phyloP scores from a whole-genome alignment of 2,113 vertebrate genomes.

The Sula dactylatra region DNA sequence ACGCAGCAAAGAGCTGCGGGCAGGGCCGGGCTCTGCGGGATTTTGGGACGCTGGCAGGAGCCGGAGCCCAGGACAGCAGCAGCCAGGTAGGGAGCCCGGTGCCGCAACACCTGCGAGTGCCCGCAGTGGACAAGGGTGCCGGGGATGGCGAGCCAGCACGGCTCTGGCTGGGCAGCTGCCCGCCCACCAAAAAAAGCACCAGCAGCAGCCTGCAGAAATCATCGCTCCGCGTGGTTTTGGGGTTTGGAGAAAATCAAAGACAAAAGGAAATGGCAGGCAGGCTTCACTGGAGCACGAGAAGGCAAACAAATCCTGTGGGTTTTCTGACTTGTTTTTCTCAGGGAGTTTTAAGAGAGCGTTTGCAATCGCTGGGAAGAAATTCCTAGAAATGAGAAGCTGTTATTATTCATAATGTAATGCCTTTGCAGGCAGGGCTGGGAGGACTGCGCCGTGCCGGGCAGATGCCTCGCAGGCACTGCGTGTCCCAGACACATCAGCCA shows the following conservation, averaged over 20 bases:
- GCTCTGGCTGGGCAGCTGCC: background rate
- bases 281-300: background rate
- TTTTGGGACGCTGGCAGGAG: background rate
- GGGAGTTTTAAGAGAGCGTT: background rate
- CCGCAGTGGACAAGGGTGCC: background rate
- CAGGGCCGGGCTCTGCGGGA: background rate
- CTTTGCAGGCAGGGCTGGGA: background rate
- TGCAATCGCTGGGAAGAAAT: background rate
- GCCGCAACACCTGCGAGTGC: background rate
- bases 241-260: constrained; percentile 46
- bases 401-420: background rate
- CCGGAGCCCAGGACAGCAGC: background rate
- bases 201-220: background rate
- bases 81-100: rapidly evolving
- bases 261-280: constrained; percentile 26
- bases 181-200: background rate
- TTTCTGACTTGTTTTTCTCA: constrained; percentile 23
- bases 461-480: background rate
- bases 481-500: background rate
- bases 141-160: background rate
- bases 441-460: background rate
- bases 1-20: rapidly evolving
- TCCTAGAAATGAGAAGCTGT: constrained; percentile 42
- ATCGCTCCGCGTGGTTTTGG: background rate
- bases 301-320: constrained; percentile 46